These are phyloP conservation scores for Drosophila pruinosa DNA, from an alignment of 1,140 invertebrate species.

Conservation along the genomic window DNA sequence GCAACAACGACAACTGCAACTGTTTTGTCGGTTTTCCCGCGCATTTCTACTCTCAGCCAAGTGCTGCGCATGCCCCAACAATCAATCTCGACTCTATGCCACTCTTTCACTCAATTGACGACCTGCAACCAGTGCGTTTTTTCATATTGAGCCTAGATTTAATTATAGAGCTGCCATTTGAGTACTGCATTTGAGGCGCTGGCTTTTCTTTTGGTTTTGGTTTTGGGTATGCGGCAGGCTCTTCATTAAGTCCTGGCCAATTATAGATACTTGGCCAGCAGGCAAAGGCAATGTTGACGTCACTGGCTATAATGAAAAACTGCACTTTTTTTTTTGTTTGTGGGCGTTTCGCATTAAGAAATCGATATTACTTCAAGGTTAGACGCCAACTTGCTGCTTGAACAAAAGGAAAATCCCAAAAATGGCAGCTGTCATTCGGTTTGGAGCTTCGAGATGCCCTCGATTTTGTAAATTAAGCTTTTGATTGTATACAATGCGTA, in stretches of 20 bases:
- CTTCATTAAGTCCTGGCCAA: conserved; percentile 56
- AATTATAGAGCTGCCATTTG: conserved; percentile 33
- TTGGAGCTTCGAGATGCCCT: not conserved
- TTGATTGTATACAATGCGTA: conserved; percentile 45
- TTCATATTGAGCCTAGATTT: conserved; percentile 22
- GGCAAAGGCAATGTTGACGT: not conserved
- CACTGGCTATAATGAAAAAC: conserved; percentile 3
- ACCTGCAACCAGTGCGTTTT: conserved; percentile 18
- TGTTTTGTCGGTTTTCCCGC: conserved; percentile 70
- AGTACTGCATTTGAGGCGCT: conserved; percentile 11
- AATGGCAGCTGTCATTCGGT: conserved; percentile 28
- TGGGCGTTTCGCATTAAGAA: conserved; percentile 17
- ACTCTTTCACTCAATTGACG: not conserved
- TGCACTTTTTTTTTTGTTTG: conserved; percentile 14
- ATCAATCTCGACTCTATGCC: not conserved
- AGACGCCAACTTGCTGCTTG: conserved; percentile 10
- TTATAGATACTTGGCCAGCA: conserved; percentile 36
- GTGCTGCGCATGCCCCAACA: conserved; percentile 29
- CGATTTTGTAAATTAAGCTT: not conserved
- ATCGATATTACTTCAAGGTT: conserved; percentile 73
- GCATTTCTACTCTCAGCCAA: conserved; percentile 57
- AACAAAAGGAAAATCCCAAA: conserved; percentile 7
- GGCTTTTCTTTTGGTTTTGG: not conserved
- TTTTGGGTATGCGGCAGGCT: not conserved
- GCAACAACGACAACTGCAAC: conserved; percentile 15